Conservation (phyloP, 2,797 vertebrate genomes). For the Halcyon badia region DNA sequence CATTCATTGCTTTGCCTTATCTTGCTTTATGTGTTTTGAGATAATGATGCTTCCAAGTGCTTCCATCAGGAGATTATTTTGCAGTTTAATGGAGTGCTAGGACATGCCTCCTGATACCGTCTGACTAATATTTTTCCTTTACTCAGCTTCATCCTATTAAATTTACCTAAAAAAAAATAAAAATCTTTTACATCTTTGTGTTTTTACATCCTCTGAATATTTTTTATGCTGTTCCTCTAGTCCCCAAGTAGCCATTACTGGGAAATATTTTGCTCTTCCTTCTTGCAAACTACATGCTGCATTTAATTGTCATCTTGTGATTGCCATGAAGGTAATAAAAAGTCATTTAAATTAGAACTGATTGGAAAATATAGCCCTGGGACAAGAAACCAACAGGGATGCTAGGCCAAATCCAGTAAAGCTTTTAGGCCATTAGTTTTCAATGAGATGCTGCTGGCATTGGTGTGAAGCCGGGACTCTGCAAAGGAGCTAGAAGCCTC, state of each 20-base stretch:
- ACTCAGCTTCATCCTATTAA: not conserved
- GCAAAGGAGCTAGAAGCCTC: not conserved
- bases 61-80: constrained; percentile 12
- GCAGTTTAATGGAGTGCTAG: not conserved
- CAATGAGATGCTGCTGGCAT: not conserved
- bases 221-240: not conserved
- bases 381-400: not conserved
- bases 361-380: not conserved
- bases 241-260: not conserved
- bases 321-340: constrained; percentile 30
- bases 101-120: not conserved
- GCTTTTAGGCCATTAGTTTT: not conserved
- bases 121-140: not conserved
- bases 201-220: constrained; percentile 6
- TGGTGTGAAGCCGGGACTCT: not conserved
- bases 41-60: not conserved
- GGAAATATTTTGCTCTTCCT: constrained; percentile 12
- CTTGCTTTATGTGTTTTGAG: not conserved
- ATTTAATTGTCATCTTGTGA: not conserved
- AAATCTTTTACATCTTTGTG: not conserved
- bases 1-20: not conserved
- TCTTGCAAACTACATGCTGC: not conserved
- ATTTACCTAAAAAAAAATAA: not conserved
- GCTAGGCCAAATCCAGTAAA: not conserved
- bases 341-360: not conserved